phyloP scores from a whole-genome alignment of 35 echinoderm and acorn worm species.

The Apostichopus japonicus region DNA sequence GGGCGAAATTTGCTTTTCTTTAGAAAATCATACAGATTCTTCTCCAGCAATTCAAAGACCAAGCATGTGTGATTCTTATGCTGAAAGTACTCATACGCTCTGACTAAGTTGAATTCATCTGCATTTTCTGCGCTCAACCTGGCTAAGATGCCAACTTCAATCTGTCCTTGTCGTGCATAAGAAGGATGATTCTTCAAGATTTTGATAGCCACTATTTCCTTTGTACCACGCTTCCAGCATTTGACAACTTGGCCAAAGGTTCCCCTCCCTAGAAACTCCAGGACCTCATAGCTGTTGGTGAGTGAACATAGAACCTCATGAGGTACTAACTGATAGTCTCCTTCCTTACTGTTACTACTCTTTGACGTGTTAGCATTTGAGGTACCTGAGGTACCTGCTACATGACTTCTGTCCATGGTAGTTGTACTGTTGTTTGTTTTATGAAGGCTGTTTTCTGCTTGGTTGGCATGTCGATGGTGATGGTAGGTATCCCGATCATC shows the following conservation, averaged over 20 bases:
- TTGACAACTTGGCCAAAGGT: slow-evolving; percentile 99
- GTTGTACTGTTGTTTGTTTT: slow-evolving; percentile 68
- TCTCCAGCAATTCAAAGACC: slow-evolving; percentile 95
- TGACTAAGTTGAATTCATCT: slow-evolving; percentile 96
- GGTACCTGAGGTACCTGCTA: slow-evolving; percentile 64
- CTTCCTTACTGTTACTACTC: slow-evolving; percentile 83
- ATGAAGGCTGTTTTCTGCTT: slow-evolving; percentile 49
- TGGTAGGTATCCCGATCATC: slow-evolving; percentile 87
- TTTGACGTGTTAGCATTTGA: slow-evolving; percentile 78
- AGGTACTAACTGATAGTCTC: slow-evolving; percentile 97
- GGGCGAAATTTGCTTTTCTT: slow-evolving; percentile 99
- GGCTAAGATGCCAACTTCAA: slow-evolving; percentile 93
- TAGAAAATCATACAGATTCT: slow-evolving; percentile 98
- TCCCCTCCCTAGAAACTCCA: slow-evolving; percentile 94
- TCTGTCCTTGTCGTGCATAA: slow-evolving; percentile 96
- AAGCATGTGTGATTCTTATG: slow-evolving; percentile 99
- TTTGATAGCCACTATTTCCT: slow-evolving; percentile 99
- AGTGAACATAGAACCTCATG: slow-evolving; percentile 95
- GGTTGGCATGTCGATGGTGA: slow-evolving; percentile 64
- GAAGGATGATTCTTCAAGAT: slow-evolving; percentile 99
- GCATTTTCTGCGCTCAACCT: slow-evolving; percentile 96
- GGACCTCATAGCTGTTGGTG: slow-evolving; percentile 97
- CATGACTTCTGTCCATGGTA: slow-evolving; percentile 60
- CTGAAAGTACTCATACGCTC: slow-evolving; percentile 98
- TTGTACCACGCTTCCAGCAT: slow-evolving; percentile 99